Percentiles rank a stretch among this genome's conserved stretches.
Evolutionary conservation across 1,140 invertebrate genomes (phyloP).

Genomic region (Trissolcus basalis): DNA sequence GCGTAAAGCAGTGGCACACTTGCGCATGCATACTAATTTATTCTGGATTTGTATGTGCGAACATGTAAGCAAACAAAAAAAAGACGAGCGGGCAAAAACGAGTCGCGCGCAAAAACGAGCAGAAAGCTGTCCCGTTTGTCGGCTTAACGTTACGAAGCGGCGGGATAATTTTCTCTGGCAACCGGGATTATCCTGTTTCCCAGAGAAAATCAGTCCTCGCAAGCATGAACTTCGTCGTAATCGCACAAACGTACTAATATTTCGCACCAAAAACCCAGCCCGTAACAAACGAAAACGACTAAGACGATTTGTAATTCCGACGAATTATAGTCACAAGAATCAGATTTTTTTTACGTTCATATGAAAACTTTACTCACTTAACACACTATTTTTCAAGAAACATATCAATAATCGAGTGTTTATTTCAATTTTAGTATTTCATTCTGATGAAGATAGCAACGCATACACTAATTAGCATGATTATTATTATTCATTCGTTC

Average conservation of each 20-base stretch:
- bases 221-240: conserved; percentile 55
- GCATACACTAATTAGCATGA: too few species aligned
- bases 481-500: too few species aligned
- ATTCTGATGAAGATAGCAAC: too few species aligned
- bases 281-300: conserved; percentile 21
- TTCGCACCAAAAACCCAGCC: conserved; percentile 28
- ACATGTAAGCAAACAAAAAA: conserved; percentile 57
- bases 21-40: conserved; percentile 62
- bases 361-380: not conserved
- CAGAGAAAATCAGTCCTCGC: conserved; percentile 55
- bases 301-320: conserved; percentile 38
- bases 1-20: conserved; percentile 37
- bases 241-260: conserved; percentile 55
- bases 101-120: conserved; percentile 30
- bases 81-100: conserved; percentile 24
- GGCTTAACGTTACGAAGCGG: conserved; percentile 56
- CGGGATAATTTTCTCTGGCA: conserved; percentile 58
- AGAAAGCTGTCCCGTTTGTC: conserved; percentile 56
- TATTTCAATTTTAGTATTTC: too few species aligned
- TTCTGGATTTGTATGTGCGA: conserved; percentile 57
- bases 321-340: conserved; percentile 12
- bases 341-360: conserved; percentile 7
- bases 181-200: conserved; percentile 53
- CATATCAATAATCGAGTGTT: too few species aligned
- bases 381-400: too few species aligned